These are phyloP conservation scores for Clepsis dumicolana DNA, from an alignment of 2,888 invertebrate species.

Conservation along the genomic window DNA sequence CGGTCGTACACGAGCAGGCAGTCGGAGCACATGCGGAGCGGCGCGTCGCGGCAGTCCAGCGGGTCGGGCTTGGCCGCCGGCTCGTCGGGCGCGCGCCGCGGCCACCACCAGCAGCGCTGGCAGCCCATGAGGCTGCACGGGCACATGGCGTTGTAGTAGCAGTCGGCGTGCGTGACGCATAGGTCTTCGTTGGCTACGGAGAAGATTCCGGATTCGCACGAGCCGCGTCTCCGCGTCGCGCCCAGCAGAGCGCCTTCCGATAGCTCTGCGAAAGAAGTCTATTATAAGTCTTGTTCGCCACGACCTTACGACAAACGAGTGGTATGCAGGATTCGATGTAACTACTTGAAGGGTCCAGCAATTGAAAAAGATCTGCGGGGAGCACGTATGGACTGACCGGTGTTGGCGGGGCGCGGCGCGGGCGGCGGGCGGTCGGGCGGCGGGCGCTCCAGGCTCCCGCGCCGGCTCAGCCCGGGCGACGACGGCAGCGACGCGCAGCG, in stretches of 20 bases:
- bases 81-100: constrained; percentile 54
- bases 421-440: constrained; percentile 52
- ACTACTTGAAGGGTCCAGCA: too few relatives aligned
- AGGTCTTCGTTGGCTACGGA: constrained; percentile 94
- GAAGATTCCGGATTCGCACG: constrained; percentile 96
- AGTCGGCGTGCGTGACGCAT: constrained; percentile 72
- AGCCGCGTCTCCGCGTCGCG: constrained; percentile 90
- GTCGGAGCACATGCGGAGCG: constrained; percentile 43
- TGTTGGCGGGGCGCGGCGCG: constrained; percentile 47
- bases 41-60: constrained; percentile 48
- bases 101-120: constrained; percentile 79
- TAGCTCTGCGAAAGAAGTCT: constrained; percentile 40
- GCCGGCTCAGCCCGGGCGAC: constrained; percentile 68
- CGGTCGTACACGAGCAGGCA: constrained; percentile 66
- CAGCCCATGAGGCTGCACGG: constrained; percentile 78
- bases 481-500: constrained; percentile 69
- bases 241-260: constrained; percentile 52
- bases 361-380: neutral
- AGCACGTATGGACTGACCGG: constrained; percentile 45
- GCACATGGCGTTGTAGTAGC: constrained; percentile 70
- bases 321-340: too few relatives aligned
- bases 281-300: neutral
- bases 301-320: neutral
- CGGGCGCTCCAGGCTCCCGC: constrained; percentile 59
- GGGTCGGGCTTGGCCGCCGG: constrained; percentile 48